Base-by-base conservation (phyloP, 1,140 invertebrate species). In the Octopus sinensis region DNA sequence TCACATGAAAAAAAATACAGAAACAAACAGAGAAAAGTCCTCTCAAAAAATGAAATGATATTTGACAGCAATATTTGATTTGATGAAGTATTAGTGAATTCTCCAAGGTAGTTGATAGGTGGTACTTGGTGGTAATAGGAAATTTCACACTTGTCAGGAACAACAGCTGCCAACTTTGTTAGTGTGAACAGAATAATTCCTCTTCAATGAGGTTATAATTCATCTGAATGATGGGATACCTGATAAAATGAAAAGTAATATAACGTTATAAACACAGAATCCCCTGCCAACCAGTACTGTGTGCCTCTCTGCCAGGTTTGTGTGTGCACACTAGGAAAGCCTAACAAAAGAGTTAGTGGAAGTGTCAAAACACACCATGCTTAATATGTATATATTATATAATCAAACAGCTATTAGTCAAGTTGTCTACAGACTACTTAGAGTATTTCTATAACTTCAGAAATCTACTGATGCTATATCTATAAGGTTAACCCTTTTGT, bases 181-280 rank as follows among this genome's bases (percentile, higher is more conserved):
- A 73, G 68, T n/a, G 5, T n/a, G 17, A 73, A 73, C 17, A n/a
- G 68, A 73, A 73, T 73, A 73, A 23, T 43, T 73, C 68, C 68
- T 73, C 68, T 73, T 73, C 68, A 73, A 73, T 23, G 68, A 73
- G 68, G 68, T 73, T 73, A 73, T 73, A 73, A 73, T 73, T 73
- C 68, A 73, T 73, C 68, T n/a, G 68, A 73, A 17, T 73, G 68
- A 73, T 73, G 68, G 68, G 68, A 17, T n/a, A 73, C 68, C 68
- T 73, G 68, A 73, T 9, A 73, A 23, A 23, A 73, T 12, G 68
- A 17, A 73, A 73, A 62, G 9, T 12, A 73, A 73, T 17, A 73
- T n/a, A 73, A 73, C 30, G 30, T 43, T 43, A 43, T 43, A 43
- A 43, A 43, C 30, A 43, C 30, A 43, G 30, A 43, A 43, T 43